Evolutionary conservation across 37 sponge, comb jelly and placozoan genomes (phyloP), one percentile per base, ranked within the genome.

Genomic region (Spongilla lacustris): DNA sequence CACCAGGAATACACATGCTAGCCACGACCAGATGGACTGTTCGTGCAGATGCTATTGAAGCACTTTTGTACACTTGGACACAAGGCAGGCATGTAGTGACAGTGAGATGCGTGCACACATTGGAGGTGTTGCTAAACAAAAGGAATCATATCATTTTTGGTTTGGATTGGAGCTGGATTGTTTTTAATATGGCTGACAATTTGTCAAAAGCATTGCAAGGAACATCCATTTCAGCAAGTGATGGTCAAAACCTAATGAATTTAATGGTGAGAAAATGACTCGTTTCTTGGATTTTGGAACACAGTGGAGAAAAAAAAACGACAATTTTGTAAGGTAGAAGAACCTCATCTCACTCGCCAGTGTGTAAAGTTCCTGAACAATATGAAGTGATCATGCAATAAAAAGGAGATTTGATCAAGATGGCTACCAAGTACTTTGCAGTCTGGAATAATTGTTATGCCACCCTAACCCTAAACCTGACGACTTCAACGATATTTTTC

Each of bases 391-490:
- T 78, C 89, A n/a, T 83, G 77, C 27, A 67, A 76, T 77, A 74
- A 38, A n/a, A n/a, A n/a, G n/a, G 49, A 85, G 73, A 37, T 86
- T 79, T 79, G 81, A 28, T n/a, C 85, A 84, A 70, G 32, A 77
- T 41, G 81, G 90, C 26, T 86, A 73, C 26, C 34, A 85, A 75
- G 36, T 85, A 34, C 76, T 79, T 69, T 50, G 76, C 22, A 31
- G 83, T 3, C 67, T 83, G 75, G 83, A 88, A 69, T 37, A 3
- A 23, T n/a, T 30, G 25, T 19, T 81, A 41, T 41, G 41, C 58
- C 58, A 58, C 58, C 58, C 58, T 58, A 50, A 25, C 11, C 27
- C 34, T 49, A 30, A 50, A 22, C 30, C 68, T 66, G 23, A 83
- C 29, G 82, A 58, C 58, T 58, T 19, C 58, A 58, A 6, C 4